A percentile compares a stretch with the other conserved stretches of the same genome.
phyloP scores from a whole-genome alignment of 2,888 invertebrate genomes.

The Volucella bombylans region DNA sequence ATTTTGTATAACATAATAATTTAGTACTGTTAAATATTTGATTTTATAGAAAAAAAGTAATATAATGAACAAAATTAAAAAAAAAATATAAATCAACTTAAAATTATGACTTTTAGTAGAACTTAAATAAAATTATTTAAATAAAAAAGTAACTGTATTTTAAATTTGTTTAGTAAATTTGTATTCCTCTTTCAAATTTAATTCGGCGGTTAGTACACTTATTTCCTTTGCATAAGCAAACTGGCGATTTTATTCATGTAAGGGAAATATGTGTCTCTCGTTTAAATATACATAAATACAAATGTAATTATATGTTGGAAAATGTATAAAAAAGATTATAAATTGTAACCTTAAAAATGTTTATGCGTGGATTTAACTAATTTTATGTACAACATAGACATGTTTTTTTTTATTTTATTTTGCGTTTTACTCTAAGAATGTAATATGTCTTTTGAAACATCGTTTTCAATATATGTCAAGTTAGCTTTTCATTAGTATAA shows the following conservation, averaged over 20 bases:
- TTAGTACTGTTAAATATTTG: constrained; percentile 77
- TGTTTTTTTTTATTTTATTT: constrained; percentile 38
- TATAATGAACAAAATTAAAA: constrained; percentile 76
- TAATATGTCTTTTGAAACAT: constrained; percentile 55
- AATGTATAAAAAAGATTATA: constrained; percentile 72
- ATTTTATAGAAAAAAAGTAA: constrained; percentile 76
- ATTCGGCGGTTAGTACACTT: constrained; percentile 44
- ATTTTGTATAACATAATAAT: constrained; percentile 75
- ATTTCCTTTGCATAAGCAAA: constrained; percentile 76
- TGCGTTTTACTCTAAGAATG: constrained; percentile 52
- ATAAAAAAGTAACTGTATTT: constrained; percentile 77
- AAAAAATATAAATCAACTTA: constrained; percentile 78
- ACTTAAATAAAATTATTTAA: constrained; percentile 75
- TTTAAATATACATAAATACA: constrained; percentile 58
- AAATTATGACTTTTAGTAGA: constrained; percentile 81
- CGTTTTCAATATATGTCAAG: constrained; percentile 36
- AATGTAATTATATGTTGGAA: constrained; percentile 62
- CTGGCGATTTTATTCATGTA: constrained; percentile 80
- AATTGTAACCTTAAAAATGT: constrained; percentile 57
- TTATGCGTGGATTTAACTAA: constrained; percentile 68
- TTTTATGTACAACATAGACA: constrained; percentile 68
- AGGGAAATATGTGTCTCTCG: constrained; percentile 77
- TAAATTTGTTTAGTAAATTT: constrained; percentile 74
- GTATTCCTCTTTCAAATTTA: constrained; percentile 72
- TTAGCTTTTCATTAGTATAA: constrained; percentile 53